Base-by-base conservation (phyloP, 2,113 vertebrate genomes). In the Haplotaxodon microlepis region DNA sequence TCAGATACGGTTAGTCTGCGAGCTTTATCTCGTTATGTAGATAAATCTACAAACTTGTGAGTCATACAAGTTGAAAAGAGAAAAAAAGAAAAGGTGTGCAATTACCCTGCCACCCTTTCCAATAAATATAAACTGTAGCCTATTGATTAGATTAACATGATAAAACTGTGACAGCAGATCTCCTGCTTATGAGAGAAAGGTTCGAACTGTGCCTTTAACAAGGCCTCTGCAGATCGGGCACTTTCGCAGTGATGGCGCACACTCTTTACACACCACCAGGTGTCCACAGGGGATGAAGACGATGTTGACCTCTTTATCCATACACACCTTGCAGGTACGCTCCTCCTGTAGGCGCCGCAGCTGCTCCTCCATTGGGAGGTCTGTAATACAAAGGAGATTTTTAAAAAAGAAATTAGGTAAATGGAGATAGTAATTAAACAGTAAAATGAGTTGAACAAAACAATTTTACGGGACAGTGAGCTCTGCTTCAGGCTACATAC, bases 201-300 rank as follows among this genome's bases (percentile, higher is more conserved):
- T 97, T 83, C 96, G 97, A 54, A 99, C 97, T 0, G 95, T 97
- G 59, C 97, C 97, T 83, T 59, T 95, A 19, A 99, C 96, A 83
- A 95, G 92, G 1, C 97, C 97, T 93, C 98, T 96, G 94, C 98
- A 99, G 94, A 99, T 97, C 0, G 98, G 98, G 86, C 98, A 99
- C 84, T 93, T 95, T n/a, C 95, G 92, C 76, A 99, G 89, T 3
- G 93, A 97, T 2, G 97, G 96, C 0, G 98, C 97, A 3, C 98
- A 99, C 21, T 97, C 97, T 10, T 95, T 92, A 34, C 98, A 99
- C 53, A 97, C 97, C 84, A 98, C 97, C 89, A 98, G 93, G 93
- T 99, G 98, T 83, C 98, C 98, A 24, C 98, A 99, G 2, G 98
- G 98, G 40, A 99, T 97, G 51, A 99, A 98, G 61, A 99, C 97